A percentile compares a stretch with the other conserved stretches of the same genome.
These are phyloP conservation scores for Dicrurus megarhynchus DNA, from an alignment of 2,113 vertebrate species.

Conservation along the genomic window DNA sequence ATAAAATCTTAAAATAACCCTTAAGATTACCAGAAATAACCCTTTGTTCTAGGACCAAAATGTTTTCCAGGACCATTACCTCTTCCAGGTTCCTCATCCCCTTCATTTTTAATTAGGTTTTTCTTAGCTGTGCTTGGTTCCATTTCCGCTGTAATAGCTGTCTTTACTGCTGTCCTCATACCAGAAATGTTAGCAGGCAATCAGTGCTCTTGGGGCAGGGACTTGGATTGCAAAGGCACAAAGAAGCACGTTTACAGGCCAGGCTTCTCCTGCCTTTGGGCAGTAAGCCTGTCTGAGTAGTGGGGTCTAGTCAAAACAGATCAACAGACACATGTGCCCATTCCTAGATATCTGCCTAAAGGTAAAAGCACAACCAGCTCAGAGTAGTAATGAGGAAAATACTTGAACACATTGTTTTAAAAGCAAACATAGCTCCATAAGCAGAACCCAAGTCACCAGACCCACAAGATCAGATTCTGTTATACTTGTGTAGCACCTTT, in stretches of 20 bases:
- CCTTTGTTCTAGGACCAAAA: not conserved
- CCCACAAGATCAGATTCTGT: not conserved
- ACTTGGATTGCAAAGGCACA: not conserved
- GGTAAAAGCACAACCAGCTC: not conserved
- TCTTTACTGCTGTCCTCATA: not conserved
- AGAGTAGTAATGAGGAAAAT: not conserved
- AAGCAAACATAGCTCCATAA: not conserved
- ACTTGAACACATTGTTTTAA: not conserved
- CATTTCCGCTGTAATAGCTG: not conserved
- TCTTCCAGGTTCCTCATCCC: not conserved
- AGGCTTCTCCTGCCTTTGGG: not conserved
- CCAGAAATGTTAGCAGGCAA: not conserved
- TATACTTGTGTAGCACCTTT: not conserved
- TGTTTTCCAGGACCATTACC: not conserved
- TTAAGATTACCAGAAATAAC: not conserved
- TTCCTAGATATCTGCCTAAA: not conserved
- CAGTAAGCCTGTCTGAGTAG: not conserved
- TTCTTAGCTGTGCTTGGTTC: not conserved
- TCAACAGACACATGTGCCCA: not conserved
- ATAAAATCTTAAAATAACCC: no score
- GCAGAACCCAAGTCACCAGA: not conserved
- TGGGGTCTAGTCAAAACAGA: not conserved
- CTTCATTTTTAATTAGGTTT: slow-evolving; percentile 51
- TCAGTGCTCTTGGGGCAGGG: not conserved
- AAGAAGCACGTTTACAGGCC: not conserved